A percentile compares a stretch with the other conserved stretches of the same genome.
phyloP scores from a whole-genome alignment of 1,140 invertebrate species.

The Zaprionus lachaisei region DNA sequence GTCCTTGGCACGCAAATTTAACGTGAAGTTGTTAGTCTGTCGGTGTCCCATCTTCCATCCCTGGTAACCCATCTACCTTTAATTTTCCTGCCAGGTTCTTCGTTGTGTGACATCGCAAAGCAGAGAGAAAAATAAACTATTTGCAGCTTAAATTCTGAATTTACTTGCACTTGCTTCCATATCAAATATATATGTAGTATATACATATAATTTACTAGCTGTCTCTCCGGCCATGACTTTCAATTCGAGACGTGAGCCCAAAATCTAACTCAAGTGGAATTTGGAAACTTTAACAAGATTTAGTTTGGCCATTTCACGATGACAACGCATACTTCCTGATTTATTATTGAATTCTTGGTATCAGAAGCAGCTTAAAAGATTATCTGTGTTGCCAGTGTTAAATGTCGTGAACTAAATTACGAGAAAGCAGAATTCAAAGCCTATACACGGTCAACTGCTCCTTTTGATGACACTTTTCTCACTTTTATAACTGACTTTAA shows the following conservation, averaged over 20 bases:
- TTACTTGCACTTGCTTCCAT: neutral
- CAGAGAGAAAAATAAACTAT: neutral
- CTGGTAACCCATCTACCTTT: neutral
- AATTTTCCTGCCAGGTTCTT: neutral
- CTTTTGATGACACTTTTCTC: neutral
- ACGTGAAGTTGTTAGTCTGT: slow-evolving; percentile 32
- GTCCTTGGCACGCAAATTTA: slow-evolving; percentile 43
- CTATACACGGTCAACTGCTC: neutral
- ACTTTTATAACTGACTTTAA: neutral
- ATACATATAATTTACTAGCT: neutral
- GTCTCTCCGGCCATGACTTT: neutral
- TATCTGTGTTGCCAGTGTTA: neutral
- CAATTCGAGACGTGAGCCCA: neutral
- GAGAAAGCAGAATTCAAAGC: neutral
- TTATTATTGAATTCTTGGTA: slow-evolving; percentile 8
- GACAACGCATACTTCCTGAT: slow-evolving; percentile 4
- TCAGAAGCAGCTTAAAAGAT: neutral
- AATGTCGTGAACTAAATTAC: neutral
- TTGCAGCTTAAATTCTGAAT: neutral
- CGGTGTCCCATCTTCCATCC: neutral
- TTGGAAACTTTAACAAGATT: slow-evolving; percentile 4
- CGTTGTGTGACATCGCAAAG: neutral
- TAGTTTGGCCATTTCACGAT: neutral
- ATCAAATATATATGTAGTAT: neutral
- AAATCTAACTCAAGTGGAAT: slow-evolving; percentile 4